phyloP scores from a whole-genome alignment of 2,113 vertebrate species.

The Archocentrus centrarchus region DNA sequence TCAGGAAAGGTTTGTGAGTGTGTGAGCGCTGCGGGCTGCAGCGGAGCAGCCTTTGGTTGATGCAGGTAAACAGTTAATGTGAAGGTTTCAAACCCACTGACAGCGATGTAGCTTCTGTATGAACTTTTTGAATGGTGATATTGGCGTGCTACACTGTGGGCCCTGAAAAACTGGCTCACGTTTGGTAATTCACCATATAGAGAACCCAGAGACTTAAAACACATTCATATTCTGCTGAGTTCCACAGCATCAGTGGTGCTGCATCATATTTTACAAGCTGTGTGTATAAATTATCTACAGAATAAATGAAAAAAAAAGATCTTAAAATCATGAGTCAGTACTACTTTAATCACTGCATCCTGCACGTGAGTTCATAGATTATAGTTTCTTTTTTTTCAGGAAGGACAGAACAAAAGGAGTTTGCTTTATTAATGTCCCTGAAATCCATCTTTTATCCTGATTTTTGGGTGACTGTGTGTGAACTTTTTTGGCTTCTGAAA shows the following conservation, averaged over 20 bases:
- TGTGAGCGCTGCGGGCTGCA: background rate
- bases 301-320: background rate
- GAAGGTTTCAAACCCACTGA: background rate
- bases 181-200: background rate
- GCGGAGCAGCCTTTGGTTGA: background rate
- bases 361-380: background rate
- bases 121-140: background rate
- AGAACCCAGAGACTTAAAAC: fast-evolving
- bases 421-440: background rate
- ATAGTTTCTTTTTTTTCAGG: background rate
- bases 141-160: background rate
- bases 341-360: background rate
- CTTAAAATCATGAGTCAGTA: background rate
- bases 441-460: background rate
- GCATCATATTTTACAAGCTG: background rate
- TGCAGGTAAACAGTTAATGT: background rate
- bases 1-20: background rate
- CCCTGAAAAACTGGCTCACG: background rate
- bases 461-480: background rate
- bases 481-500: too few relatives aligned
- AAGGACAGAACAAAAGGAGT: background rate
- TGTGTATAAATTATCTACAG: too few relatives aligned
- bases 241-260: background rate
- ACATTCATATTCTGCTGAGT: background rate
- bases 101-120: fast-evolving